Base-by-base conservation (phyloP, 2,113 vertebrate species). In the Jacana jacana region DNA sequence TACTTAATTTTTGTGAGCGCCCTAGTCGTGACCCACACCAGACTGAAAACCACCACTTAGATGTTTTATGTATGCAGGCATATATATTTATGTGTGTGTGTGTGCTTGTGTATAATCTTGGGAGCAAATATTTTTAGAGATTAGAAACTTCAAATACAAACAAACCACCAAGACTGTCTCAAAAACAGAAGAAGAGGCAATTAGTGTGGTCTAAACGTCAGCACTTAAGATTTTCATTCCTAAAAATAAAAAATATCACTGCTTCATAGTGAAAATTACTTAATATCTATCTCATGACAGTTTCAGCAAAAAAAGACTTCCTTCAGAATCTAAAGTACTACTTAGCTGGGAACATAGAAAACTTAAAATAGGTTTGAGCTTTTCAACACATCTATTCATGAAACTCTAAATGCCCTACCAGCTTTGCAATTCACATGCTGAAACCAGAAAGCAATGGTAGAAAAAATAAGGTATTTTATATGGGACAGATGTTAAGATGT, bases 391-490 rank as follows among this genome's bases (percentile, higher is more conserved):
- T 35, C 33, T 31, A 64, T 25, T 70, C 16, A 57, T 13, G 52
- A 48, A 91, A 48, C 13, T 66, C 30, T 76, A 44, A 69, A 82
- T 52, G 31, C 52, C 57, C 84, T 28, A 57, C 44, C 20, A 76
- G 28, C 52, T 76, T 72, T 72, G 39, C 52, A 95, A 44, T 48
- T 75, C 49, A 61, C 81, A 82, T 52, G 49, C 73, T 87, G 49
- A 58, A 93, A 87, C 39, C 57, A 92, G 91, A 92, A 81, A 89
- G 61, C 0, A 8, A 79, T 44, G 51, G 52, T 70, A 94, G 44
- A n/a, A 87, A 79, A 94, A 95, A 77, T 49, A 93, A 92, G 86
- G 80, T 92, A 86, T 89, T 95, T 96, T 64, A 93, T 92, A 61
- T 3, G 44, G 70, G 89, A 79, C 92, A 95, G 77, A 95, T 93